A percentile compares a stretch with the other conserved stretches of the same genome.
These are phyloP conservation scores for Prionace glauca DNA, from an alignment of 2,797 vertebrate genomes.

Conservation along the genomic window DNA sequence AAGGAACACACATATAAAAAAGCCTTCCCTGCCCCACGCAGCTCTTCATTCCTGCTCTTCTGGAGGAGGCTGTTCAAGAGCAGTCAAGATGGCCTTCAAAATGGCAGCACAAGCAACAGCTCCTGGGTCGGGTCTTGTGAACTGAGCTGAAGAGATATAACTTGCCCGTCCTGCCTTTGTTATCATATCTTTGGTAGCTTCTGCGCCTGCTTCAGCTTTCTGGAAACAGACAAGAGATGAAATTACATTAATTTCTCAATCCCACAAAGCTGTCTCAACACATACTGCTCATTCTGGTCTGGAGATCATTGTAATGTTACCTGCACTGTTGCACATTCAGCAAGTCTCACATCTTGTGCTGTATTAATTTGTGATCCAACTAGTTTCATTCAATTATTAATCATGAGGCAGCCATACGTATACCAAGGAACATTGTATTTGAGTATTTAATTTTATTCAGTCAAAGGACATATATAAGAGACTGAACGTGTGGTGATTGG, in stretches of 20 bases:
- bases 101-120: conserved; percentile 72
- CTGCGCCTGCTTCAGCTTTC: conserved; percentile 70
- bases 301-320: background rate
- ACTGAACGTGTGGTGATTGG: no score
- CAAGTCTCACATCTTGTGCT: background rate
- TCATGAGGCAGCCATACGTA: background rate
- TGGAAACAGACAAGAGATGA: conserved; percentile 46
- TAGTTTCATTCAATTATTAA: background rate
- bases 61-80: conserved; percentile 46
- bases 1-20: background rate
- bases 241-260: background rate
- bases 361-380: background rate
- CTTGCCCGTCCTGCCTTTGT: conserved; percentile 82
- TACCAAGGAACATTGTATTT: background rate
- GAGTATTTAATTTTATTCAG: no score
- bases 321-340: background rate
- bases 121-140: conserved; percentile 77
- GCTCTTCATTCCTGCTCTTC: background rate
- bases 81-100: conserved; percentile 63
- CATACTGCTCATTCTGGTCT: background rate
- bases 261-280: background rate
- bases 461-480: no score
- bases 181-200: conserved; percentile 70
- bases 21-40: background rate
- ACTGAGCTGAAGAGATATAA: conserved; percentile 68